Conservation (phyloP, 2,797 vertebrate genomes). For the Crenuchus spilurus region DNA sequence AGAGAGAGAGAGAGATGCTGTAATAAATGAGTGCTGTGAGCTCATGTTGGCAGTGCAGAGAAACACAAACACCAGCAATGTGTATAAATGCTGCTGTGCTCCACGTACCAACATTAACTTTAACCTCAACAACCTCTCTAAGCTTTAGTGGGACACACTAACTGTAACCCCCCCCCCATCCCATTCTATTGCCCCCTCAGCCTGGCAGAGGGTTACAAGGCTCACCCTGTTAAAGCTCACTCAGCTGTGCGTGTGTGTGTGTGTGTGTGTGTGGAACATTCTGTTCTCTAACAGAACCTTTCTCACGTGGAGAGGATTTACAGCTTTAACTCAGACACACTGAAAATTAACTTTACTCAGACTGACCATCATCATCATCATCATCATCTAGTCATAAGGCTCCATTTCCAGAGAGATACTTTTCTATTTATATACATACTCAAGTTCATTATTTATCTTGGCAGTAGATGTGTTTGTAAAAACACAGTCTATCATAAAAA, state of each 20-base stretch:
- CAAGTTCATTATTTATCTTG: too few species aligned
- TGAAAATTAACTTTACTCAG: slow-evolving; percentile 71
- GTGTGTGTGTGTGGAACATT: slow-evolving; percentile 58
- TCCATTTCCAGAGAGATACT: too few species aligned
- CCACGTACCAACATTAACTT: too few species aligned
- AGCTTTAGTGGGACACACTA: not conserved
- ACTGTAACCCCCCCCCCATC: not conserved
- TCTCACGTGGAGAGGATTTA: slow-evolving; percentile 66
- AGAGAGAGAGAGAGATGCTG: slow-evolving; percentile 59
- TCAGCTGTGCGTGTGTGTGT: slow-evolving; percentile 15
- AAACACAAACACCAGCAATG: not conserved
- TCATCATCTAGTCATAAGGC: not conserved
- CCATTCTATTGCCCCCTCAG: not conserved
- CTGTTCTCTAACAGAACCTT: slow-evolving; percentile 61
- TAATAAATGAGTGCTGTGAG: slow-evolving; percentile 56
- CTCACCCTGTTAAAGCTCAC: slow-evolving; percentile 21
- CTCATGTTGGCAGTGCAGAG: slow-evolving; percentile 53
- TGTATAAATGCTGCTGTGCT: too few species aligned
- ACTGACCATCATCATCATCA: not conserved
- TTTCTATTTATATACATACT: too few species aligned
- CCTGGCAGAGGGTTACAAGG: not conserved
- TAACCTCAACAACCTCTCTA: not conserved
- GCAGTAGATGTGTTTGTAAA: too few species aligned
- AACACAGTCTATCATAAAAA: too few species aligned
- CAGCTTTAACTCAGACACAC: slow-evolving; percentile 73